These are phyloP conservation scores for Nothobranchius kuhntae DNA, from an alignment of 2,113 vertebrate species.

Conservation along the genomic window DNA sequence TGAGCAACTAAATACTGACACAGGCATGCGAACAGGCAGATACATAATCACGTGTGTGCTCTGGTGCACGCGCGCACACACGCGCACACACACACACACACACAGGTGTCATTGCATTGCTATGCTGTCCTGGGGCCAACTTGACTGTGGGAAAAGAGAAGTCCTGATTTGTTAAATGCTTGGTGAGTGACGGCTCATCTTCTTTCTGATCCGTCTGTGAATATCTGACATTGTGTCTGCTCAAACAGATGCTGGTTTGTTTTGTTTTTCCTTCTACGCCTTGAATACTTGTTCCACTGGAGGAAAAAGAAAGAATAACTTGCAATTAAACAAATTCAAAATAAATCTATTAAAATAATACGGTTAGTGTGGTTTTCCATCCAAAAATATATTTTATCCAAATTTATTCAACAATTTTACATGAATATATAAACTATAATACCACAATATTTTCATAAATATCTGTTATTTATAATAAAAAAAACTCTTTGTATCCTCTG, in stretches of 20 bases:
- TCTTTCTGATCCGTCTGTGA: slow-evolving; percentile 40
- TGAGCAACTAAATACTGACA: slow-evolving; percentile 32
- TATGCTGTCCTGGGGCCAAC: slow-evolving; percentile 65
- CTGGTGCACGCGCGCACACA: neutral
- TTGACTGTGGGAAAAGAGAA: slow-evolving; percentile 66
- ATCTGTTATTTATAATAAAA: too few species aligned
- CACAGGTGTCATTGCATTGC: slow-evolving; percentile 60
- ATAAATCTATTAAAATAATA: too few species aligned
- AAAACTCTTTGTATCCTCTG: too few species aligned
- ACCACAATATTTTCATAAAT: too few species aligned
- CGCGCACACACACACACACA: neutral
- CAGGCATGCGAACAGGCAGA: slow-evolving; percentile 30
- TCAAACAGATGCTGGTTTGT: slow-evolving; percentile 1
- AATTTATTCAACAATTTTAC: too few species aligned
- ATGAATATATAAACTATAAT: too few species aligned
- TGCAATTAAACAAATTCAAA: too few species aligned
- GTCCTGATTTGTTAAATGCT: slow-evolving; percentile 51
- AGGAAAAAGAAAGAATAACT: too few species aligned
- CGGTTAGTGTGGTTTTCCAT: too few species aligned
- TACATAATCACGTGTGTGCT: slow-evolving; percentile 34
- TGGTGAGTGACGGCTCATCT: slow-evolving; percentile 59
- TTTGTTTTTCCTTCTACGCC: neutral
- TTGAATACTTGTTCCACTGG: slow-evolving; percentile 1
- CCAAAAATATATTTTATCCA: too few species aligned
- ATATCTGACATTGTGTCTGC: slow-evolving; percentile 40